These are phyloP conservation scores for Mormyrus lacerda DNA, from an alignment of 2,113 vertebrate species.

Conservation along the genomic window DNA sequence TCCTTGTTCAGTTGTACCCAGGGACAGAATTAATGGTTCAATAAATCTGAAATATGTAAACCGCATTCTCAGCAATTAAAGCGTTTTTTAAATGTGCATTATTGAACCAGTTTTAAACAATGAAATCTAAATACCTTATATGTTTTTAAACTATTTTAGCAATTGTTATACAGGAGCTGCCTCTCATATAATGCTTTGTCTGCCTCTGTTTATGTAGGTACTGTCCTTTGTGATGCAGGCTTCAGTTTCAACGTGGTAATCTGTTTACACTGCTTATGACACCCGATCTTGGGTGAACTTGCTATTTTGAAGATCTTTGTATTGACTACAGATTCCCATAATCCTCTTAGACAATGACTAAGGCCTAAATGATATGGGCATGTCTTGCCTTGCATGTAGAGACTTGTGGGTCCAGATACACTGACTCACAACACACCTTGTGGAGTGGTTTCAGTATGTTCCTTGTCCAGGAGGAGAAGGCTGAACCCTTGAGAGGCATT, in stretches of 20 bases:
- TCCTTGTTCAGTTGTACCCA: background rate
- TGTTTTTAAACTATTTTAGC: background rate
- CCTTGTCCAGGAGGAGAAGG: background rate
- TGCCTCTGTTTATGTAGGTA: constrained; percentile 20
- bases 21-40: background rate
- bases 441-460: constrained; percentile 40
- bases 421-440: constrained; percentile 58
- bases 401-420: constrained; percentile 54
- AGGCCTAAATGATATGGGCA: constrained; percentile 63
- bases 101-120: background rate
- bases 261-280: constrained; percentile 43
- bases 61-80: background rate
- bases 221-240: background rate
- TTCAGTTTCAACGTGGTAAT: constrained; percentile 39
- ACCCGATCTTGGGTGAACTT: constrained; percentile 18
- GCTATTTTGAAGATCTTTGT: constrained; percentile 31
- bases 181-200: background rate
- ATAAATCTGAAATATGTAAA: background rate
- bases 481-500: background rate
- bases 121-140: background rate
- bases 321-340: constrained; percentile 59
- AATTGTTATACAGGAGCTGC: background rate
- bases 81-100: background rate
- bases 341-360: constrained; percentile 68
- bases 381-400: constrained; percentile 55